phyloP scores from a whole-genome alignment of 2,797 vertebrate species.

The Sebastiscus albofasciatus region DNA sequence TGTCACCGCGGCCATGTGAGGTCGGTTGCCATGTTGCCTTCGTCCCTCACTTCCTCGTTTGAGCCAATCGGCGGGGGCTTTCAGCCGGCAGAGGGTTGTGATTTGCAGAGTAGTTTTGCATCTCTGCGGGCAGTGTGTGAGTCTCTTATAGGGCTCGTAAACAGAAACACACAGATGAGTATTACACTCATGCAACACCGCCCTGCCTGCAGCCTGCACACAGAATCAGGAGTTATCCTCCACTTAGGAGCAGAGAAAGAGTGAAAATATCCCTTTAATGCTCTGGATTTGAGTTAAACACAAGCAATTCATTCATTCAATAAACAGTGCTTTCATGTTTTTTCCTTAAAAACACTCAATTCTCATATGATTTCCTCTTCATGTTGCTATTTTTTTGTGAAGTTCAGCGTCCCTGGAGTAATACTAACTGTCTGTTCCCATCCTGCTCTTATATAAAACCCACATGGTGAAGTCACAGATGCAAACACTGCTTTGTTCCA shows the following conservation, averaged over 20 bases:
- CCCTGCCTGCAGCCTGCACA: conserved; percentile 48
- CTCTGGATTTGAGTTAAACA: neutral
- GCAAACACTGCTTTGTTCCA: conserved; percentile 19
- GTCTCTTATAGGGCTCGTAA: conserved; percentile 30
- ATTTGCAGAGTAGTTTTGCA: conserved; percentile 52
- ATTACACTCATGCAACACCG: conserved; percentile 44
- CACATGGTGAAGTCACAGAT: conserved; percentile 8
- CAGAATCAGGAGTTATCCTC: conserved; percentile 8
- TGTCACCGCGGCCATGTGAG: conserved; percentile 55
- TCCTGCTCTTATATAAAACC: conserved; percentile 13
- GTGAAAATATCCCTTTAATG: neutral
- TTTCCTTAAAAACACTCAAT: neutral
- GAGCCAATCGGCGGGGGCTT: conserved; percentile 58
- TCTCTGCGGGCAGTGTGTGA: conserved; percentile 35
- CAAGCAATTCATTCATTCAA: neutral
- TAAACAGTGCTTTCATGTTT: neutral
- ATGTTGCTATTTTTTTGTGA: neutral
- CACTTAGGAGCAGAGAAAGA: neutral
- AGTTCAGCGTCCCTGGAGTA: neutral
- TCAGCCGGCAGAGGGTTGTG: conserved; percentile 28
- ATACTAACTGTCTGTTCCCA: neutral
- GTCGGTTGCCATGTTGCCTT: conserved; percentile 65
- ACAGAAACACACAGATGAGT: neutral
- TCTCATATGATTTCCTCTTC: neutral
- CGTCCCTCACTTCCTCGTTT: conserved; percentile 8